phyloP scores from a whole-genome alignment of 2,113 vertebrate species.

The Cichladusa arquata region DNA sequence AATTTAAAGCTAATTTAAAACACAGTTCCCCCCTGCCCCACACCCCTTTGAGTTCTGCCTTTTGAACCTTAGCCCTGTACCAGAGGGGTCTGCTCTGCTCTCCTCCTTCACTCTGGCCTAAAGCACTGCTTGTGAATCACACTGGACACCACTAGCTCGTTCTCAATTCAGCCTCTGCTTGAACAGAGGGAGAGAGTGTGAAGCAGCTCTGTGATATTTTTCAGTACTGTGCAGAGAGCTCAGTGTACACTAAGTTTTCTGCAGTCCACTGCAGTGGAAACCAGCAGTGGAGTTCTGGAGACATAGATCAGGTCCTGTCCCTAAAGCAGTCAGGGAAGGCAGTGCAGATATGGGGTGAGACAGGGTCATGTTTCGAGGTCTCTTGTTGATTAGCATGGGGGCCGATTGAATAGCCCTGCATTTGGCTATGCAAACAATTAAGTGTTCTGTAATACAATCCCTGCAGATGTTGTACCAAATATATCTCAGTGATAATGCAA shows the following conservation, averaged over 20 bases:
- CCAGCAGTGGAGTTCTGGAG: not conserved
- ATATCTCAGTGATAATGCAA: not conserved
- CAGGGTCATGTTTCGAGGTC: not conserved
- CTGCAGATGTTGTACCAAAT: slow-evolving; percentile 8
- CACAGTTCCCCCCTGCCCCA: accelerated
- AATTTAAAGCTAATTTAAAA: not conserved
- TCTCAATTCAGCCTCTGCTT: not conserved
- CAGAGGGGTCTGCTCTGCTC: not conserved
- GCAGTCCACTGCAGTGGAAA: not conserved
- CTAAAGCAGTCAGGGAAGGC: not conserved
- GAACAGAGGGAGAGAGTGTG: accelerated
- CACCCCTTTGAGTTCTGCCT: not conserved
- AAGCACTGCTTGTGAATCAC: not conserved
- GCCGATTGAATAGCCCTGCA: not conserved
- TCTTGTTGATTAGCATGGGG: not conserved
- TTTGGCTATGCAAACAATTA: slow-evolving; percentile 19
- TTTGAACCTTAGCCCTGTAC: not conserved
- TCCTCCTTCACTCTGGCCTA: not conserved
- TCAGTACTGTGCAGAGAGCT: not conserved
- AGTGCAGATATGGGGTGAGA: not conserved
- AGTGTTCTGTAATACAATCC: slow-evolving; percentile 26
- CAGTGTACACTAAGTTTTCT: not conserved
- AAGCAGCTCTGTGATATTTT: not conserved
- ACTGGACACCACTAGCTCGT: not conserved
- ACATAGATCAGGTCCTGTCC: not conserved